A percentile compares a stretch with the other conserved stretches of the same genome.
These are phyloP conservation scores for Drosophila equinoxialis DNA, from an alignment of 1,140 invertebrate species.

Conservation along the genomic window DNA sequence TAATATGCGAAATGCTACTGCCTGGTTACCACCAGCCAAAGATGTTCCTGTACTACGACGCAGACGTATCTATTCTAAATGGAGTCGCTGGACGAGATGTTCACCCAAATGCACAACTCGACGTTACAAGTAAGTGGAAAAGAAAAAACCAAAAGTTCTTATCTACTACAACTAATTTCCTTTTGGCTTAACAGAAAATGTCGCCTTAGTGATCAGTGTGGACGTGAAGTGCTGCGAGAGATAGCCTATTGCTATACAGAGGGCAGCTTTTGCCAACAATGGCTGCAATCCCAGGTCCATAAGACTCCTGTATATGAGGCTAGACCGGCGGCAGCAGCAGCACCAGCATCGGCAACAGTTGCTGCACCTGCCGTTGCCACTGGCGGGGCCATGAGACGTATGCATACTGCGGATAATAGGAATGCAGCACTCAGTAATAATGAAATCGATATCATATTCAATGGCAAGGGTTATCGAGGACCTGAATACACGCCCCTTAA, in stretches of 20 bases:
- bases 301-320: constrained; percentile 65
- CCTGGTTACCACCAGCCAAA: constrained; percentile 35
- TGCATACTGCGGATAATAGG: constrained; percentile 36
- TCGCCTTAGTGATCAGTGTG: constrained; percentile 88
- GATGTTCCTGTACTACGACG: constrained; percentile 55
- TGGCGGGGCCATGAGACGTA: constrained; percentile 49
- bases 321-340: constrained; percentile 29
- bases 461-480: constrained; percentile 72
- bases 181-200: constrained; percentile 86
- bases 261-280: constrained; percentile 90
- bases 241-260: constrained; percentile 93
- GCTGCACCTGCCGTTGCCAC: constrained; percentile 1
- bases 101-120: constrained; percentile 83
- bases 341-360: background rate
- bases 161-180: background rate
- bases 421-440: constrained; percentile 41
- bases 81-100: constrained; percentile 84
- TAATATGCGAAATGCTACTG: constrained; percentile 32
- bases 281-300: constrained; percentile 85
- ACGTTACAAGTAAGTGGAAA: constrained; percentile 75
- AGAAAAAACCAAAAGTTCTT: background rate
- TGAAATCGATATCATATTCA: constrained; percentile 74
- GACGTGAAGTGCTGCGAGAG: constrained; percentile 89
- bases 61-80: constrained; percentile 77
- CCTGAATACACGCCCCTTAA: constrained; percentile 74